Base-by-base conservation (phyloP, 2,888 invertebrate species). In the Apantesis nais region DNA sequence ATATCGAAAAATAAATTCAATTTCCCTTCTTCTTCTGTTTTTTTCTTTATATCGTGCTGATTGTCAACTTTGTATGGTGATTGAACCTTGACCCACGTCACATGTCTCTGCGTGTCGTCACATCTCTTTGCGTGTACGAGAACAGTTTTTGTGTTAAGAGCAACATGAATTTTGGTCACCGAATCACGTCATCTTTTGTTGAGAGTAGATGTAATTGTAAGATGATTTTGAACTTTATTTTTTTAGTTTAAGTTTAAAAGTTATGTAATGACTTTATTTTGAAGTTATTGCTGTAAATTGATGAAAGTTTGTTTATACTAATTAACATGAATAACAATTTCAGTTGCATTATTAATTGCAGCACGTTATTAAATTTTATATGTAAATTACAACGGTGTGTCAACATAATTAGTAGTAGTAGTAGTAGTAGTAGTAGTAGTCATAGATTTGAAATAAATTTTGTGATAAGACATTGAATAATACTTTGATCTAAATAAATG, bases 51-150 rank as follows among this genome's bases (percentile, higher is more conserved):
- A 71, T 65, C 65, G n/a, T 64, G 67, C 16, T 14, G 14, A 14
- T 12, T 37, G 44, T 55, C 14, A 55, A 29, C 61, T 60, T 58
- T 29, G 65, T 73, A 44, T 66, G 19, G n/a, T 66, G 34, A 52
- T 29, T 52, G 14, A 62, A 74, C 80, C 81, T 79, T 79, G 74
- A 77, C 77, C 80, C 31, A 31, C 48, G 39, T 71, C 60, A 64
- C 25, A 70, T 52, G 52, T n/a, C n/a, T n/a, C n/a, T n/a, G n/a
- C n/a, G n/a, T n/a, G n/a, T 72, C 72, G 73, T 74, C 72, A 77
- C 70, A 78, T 67, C 62, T 66, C 34, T 72, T 74, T n/a, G 64
- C 67, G 71, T 75, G 78, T 63, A 62, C 52, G n/a, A 67, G 52
- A 68, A 68, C 68, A 62, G 39, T 62, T 62, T 70, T 69, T 9